phyloP scores from a whole-genome alignment of 2,888 invertebrate genomes.

The Monopis laevigella region DNA sequence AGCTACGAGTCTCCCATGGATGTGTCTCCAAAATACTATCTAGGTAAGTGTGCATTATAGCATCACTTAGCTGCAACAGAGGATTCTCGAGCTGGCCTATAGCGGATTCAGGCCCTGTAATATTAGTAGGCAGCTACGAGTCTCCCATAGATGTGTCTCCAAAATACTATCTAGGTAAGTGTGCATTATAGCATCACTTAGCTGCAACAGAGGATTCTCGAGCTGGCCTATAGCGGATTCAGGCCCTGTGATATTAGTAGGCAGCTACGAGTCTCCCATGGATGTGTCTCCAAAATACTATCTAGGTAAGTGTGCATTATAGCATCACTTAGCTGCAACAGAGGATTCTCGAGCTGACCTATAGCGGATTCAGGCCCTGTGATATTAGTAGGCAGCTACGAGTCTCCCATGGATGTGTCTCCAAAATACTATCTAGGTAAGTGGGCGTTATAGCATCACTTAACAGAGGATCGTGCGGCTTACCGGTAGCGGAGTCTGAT shows the following conservation, averaged over 20 bases:
- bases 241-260: slow-evolving; percentile 96
- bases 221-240: slow-evolving; percentile 89
- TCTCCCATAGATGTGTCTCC: slow-evolving; percentile 65
- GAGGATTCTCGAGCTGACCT: slow-evolving; percentile 91
- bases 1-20: slow-evolving; percentile 76
- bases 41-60: slow-evolving; percentile 93
- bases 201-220: slow-evolving; percentile 91
- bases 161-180: slow-evolving; percentile 94
- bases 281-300: slow-evolving; percentile 61
- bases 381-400: slow-evolving; percentile 94
- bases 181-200: slow-evolving; percentile 92
- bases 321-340: slow-evolving; percentile 92
- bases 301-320: slow-evolving; percentile 95
- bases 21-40: slow-evolving; percentile 71
- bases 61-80: slow-evolving; percentile 79
- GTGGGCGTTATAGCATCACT: slow-evolving; percentile 93
- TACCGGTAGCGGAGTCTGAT: too few species aligned
- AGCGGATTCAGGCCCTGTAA: slow-evolving; percentile 98
- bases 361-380: slow-evolving; percentile 89
- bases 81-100: too few species aligned
- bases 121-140: slow-evolving; percentile 92
- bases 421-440: slow-evolving; percentile 77
- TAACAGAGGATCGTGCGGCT: slow-evolving; percentile 60
- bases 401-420: slow-evolving; percentile 69
- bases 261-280: slow-evolving; percentile 78